These are phyloP conservation scores for Ornithoptera alexandrae DNA, from an alignment of 2,888 invertebrate genomes.

Conservation along the genomic window DNA sequence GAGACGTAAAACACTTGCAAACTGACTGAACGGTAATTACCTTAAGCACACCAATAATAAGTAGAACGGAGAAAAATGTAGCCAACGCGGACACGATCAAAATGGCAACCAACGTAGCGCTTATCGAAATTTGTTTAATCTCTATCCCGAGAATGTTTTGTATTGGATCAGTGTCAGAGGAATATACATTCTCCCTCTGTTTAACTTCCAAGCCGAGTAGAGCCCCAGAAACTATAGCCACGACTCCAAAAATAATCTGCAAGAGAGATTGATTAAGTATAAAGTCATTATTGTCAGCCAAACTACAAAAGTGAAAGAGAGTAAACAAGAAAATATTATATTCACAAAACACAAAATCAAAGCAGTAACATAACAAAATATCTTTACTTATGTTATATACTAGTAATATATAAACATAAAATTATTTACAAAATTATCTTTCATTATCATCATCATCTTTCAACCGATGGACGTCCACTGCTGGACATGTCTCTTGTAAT, in stretches of 20 bases:
- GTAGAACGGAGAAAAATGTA: constrained; percentile 10
- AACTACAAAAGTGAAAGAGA: background rate
- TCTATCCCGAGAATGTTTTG: background rate
- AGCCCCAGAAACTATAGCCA: background rate
- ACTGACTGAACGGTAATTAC: background rate
- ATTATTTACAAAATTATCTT: background rate
- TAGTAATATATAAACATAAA: background rate
- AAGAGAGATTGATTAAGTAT: background rate
- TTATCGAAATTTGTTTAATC: constrained; percentile 2
- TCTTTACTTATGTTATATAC: background rate
- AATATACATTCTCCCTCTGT: background rate
- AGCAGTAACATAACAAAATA: too few relatives aligned
- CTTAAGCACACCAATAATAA: constrained; percentile 20
- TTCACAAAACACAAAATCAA: background rate
- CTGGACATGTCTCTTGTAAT: too few relatives aligned
- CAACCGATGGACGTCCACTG: background rate
- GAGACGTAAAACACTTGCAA: background rate
- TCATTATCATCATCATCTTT: background rate
- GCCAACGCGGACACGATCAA: constrained; percentile 6
- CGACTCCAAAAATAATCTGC: background rate
- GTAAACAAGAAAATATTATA: background rate
- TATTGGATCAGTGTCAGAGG: background rate
- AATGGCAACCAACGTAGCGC: constrained; percentile 1
- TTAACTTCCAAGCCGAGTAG: constrained; percentile 6
- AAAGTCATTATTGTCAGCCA: background rate